Evolutionary conservation across 2,888 invertebrate genomes (phyloP).

Genomic region (Drosophila pegasa): DNA sequence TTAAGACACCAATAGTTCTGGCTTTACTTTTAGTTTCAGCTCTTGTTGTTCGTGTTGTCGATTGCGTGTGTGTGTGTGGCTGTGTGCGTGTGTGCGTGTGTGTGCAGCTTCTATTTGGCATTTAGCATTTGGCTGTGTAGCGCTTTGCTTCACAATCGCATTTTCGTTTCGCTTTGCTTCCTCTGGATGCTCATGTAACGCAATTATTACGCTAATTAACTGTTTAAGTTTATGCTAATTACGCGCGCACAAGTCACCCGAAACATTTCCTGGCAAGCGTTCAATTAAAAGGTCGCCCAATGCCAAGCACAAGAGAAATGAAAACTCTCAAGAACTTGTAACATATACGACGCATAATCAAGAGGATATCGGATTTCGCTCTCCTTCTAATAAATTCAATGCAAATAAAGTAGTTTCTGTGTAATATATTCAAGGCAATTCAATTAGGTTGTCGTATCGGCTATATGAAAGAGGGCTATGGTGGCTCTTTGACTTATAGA

Average conservation of each 20-base stretch:
- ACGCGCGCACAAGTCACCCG: conserved; percentile 39
- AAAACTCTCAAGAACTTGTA: conserved; percentile 5
- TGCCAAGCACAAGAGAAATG: conserved; percentile 10
- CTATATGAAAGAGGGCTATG: not conserved
- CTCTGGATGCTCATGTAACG: conserved; percentile 49
- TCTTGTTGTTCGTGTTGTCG: conserved; percentile 43
- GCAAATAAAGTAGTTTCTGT: not conserved
- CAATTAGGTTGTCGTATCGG: not conserved
- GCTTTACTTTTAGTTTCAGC: conserved; percentile 58
- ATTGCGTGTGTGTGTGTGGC: conserved; percentile 27
- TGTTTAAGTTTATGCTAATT: conserved; percentile 78
- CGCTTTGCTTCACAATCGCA: conserved; percentile 40
- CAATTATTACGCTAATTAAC: conserved; percentile 79
- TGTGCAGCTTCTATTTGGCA: conserved; percentile 7
- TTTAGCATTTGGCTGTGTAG: conserved; percentile 8
- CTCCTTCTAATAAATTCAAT: not conserved
- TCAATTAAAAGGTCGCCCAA: conserved; percentile 45
- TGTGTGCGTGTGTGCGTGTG: conserved; percentile 15
- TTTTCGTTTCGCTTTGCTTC: conserved; percentile 36
- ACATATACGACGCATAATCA: conserved; percentile 17
- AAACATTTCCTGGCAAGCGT: conserved; percentile 42
- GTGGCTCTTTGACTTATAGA: not conserved
- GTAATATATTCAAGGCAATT: not conserved
- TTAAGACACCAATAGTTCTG: conserved; percentile 77
- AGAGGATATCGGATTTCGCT: not conserved